These are phyloP conservation scores for Rhinopomastus cyanomelas DNA, from an alignment of 2,113 vertebrate species.

Conservation along the genomic window DNA sequence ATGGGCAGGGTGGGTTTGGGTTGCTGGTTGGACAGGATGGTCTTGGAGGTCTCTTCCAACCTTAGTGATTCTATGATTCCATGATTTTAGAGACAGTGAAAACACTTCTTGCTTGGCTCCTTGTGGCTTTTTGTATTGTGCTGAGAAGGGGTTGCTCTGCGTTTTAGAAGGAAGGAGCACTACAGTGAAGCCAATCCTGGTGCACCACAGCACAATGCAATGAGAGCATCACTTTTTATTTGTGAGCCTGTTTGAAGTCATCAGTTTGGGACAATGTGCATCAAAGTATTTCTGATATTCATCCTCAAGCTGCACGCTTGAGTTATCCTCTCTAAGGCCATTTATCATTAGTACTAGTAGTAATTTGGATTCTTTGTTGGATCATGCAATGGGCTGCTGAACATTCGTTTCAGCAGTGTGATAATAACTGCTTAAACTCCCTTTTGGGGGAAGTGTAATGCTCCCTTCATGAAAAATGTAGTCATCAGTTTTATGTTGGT, in stretches of 20 bases:
- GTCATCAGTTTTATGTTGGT: constrained; percentile 60
- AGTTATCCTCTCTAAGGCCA: constrained; percentile 6
- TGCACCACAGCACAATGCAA: constrained; percentile 14
- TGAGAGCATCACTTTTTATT: constrained; percentile 96
- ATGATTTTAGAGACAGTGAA: not conserved
- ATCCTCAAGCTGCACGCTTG: not conserved
- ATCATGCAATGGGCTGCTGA: constrained; percentile 14
- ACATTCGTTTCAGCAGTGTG: constrained; percentile 25
- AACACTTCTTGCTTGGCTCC: not conserved
- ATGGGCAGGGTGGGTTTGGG: too few relatives aligned
- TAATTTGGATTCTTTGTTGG: constrained; percentile 20
- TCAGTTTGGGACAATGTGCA: not conserved
- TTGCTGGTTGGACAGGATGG: too few relatives aligned
- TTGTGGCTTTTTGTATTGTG: not conserved
- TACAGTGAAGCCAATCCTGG: rapidly evolving
- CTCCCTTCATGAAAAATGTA: constrained; percentile 47
- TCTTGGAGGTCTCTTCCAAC: too few relatives aligned
- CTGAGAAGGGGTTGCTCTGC: not conserved
- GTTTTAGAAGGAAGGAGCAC: not conserved
- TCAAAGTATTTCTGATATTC: not conserved
- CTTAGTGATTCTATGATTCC: too few relatives aligned
- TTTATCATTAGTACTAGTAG: constrained; percentile 37
- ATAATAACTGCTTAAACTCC: constrained; percentile 48
- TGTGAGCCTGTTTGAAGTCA: constrained; percentile 55
- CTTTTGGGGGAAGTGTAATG: constrained; percentile 37